A percentile compares a stretch with the other conserved stretches of the same genome.
Conservation (phyloP, 2,797 vertebrate genomes). For the Triplophysa yarkandensis region DNA sequence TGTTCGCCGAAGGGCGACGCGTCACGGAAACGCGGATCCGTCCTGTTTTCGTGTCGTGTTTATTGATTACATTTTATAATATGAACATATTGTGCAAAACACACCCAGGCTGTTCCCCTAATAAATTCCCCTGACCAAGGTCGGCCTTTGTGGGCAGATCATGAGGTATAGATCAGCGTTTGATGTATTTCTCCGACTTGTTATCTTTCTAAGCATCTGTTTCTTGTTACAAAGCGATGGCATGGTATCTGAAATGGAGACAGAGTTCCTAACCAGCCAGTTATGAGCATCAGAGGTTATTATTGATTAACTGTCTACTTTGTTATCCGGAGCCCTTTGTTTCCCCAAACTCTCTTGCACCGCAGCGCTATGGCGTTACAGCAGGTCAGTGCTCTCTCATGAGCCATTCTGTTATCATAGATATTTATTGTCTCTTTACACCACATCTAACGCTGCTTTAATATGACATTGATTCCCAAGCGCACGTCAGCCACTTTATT, state of each 20-base stretch:
- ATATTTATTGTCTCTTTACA: constrained; percentile 41
- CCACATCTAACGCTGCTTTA: constrained; percentile 31
- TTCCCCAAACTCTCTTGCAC: constrained; percentile 52
- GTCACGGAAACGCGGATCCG: constrained; percentile 33
- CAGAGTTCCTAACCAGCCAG: constrained; percentile 70
- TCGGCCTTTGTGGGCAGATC: constrained; percentile 45
- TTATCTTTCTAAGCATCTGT: constrained; percentile 46
- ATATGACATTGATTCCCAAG: constrained; percentile 41
- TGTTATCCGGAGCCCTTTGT: constrained; percentile 65
- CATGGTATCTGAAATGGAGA: constrained; percentile 66
- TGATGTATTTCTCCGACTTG: constrained; percentile 50
- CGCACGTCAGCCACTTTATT: constrained; percentile 1
- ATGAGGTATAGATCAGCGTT: constrained; percentile 45
- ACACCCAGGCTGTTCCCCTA: constrained; percentile 35
- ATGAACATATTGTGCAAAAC: constrained; percentile 38
- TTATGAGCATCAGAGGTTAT: constrained; percentile 72
- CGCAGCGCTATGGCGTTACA: constrained; percentile 29
- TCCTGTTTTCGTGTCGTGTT: constrained; percentile 37
- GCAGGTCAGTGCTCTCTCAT: constrained; percentile 35
- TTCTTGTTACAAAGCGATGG: constrained; percentile 61
- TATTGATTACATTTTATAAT: constrained; percentile 41
- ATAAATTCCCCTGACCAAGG: constrained; percentile 44
- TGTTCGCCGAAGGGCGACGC: constrained; percentile 21
- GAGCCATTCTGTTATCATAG: constrained; percentile 42
- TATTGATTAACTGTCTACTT: constrained; percentile 76